Conservation (phyloP, 2,113 vertebrate species). For the Pedetes capensis region DNA sequence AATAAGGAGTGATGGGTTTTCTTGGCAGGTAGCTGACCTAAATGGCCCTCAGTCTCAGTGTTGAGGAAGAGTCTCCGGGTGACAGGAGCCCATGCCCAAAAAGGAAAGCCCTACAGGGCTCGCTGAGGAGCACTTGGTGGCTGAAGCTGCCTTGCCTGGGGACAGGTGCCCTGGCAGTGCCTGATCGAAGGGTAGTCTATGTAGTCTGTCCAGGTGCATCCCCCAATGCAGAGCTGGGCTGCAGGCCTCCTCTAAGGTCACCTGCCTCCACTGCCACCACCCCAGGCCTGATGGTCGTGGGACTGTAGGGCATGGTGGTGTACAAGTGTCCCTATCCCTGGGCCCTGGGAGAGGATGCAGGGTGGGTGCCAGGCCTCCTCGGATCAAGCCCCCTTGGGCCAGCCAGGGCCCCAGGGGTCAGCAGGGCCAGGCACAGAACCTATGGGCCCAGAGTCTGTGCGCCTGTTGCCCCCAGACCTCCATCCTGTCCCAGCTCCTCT, state of each 20-base stretch:
- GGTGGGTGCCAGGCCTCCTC: not conserved
- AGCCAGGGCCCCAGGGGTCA: not conserved
- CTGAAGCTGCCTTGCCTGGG: not conserved
- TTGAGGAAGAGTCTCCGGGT: fast-evolving
- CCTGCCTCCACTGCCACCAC: not conserved
- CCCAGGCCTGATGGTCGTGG: not conserved
- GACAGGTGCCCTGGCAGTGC: not conserved
- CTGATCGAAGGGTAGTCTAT: not conserved
- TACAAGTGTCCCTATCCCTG: too few relatives aligned
- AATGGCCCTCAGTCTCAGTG: not conserved
- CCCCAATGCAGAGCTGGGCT: not conserved
- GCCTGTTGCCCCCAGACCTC: too few relatives aligned
- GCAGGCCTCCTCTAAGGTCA: not conserved
- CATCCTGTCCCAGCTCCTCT: not conserved
- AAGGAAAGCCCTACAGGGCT: too few relatives aligned
- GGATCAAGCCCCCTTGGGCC: not conserved
- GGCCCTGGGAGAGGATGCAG: not conserved
- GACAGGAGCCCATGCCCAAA: fast-evolving
- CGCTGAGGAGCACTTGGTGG: not conserved
- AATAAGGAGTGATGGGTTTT: not conserved
- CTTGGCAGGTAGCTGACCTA: not conserved
- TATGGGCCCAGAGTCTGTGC: not conserved
- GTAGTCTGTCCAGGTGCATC: not conserved
- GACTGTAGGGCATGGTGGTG: too few relatives aligned
- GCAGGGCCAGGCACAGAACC: not conserved